Evolutionary conservation across 2,888 invertebrate species (phyloP), one percentile per base, ranked within the genome.

Genomic region (Cheilosia scutellata): DNA sequence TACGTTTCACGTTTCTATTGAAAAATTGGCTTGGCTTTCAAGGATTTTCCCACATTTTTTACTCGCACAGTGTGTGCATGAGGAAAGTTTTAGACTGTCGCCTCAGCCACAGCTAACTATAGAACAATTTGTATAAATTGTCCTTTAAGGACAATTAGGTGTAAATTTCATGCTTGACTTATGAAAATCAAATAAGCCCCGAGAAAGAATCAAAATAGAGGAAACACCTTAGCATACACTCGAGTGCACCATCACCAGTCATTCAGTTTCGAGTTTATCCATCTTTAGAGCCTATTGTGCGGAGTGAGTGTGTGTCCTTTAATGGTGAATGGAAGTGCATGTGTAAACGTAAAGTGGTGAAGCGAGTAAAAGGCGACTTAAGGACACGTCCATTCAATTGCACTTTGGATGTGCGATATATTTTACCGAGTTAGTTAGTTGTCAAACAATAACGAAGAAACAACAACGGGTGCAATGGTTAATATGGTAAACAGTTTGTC

Each of bases 131-230:
- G 42, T 55, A 37, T 11, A 27, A 70, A 84, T 68, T 84, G 75
- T 66, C 71, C 76, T 72, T 72, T 49, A 72, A 72, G 77, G 71
- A 86, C 72, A 82, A 80, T 86, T 86, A 76, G 76, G 82, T 86
- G 86, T 86, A 86, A 86, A 82, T 86, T 82, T 82, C 72, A 86
- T 86, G 86, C 77, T 86, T 86, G 86, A 86, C 86, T 86, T 86
- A 86, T 86, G 57, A 72, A 77, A 86, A 82, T 86, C 76, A 86
- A 86, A 86, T 77, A 68, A 82, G 82, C 27, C 49, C 63, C 16
- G 53, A 66, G 49, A 72, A 75, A 47, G 40, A 70, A 51, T 51
- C 42, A 51, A 75, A 82, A 60, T 66, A 66, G 42, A 80, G 78
- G 82, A 83, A 82, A 86, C 86, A 86, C 86, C 86, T 86, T 77